These are phyloP conservation scores for Axinella damicornis DNA, from an alignment of 37 sponge, comb jelly and placozoan genomes.

Conservation along the genomic window DNA sequence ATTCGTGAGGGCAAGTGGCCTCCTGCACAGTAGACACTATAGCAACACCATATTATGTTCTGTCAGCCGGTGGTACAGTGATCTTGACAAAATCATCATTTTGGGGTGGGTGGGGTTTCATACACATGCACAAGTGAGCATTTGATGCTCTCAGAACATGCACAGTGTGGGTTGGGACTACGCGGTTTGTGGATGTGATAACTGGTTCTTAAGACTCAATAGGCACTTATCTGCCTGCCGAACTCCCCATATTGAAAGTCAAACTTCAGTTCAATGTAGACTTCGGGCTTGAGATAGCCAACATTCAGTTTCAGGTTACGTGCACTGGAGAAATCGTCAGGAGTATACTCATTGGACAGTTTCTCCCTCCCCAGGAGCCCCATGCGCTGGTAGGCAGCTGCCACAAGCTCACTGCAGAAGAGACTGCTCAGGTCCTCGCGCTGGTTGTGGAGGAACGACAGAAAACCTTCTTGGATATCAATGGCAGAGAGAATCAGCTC, in stretches of 20 bases:
- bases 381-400: slow-evolving; percentile 73
- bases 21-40: slow-evolving; percentile 10
- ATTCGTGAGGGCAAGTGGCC: slow-evolving; percentile 91
- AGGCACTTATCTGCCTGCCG: neutral
- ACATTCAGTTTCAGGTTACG: slow-evolving; percentile 10
- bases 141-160: too few species aligned
- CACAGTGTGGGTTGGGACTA: too few species aligned
- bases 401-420: slow-evolving; percentile 85
- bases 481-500: slow-evolving; percentile 72
- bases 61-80: too few species aligned
- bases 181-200: too few species aligned
- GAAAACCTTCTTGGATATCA: slow-evolving; percentile 59
- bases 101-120: too few species aligned
- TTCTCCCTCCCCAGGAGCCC: slow-evolving; percentile 48
- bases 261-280: slow-evolving; percentile 70
- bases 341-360: slow-evolving; percentile 70
- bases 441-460: slow-evolving; percentile 64
- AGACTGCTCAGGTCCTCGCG: slow-evolving; percentile 78
- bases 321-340: slow-evolving; percentile 81
- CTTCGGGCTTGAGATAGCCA: slow-evolving; percentile 53
- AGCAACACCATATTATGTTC: neutral
- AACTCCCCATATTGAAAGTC: slow-evolving; percentile 1
- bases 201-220: neutral
- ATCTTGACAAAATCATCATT: too few species aligned
- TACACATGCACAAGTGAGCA: too few species aligned